Base-by-base conservation (phyloP, 2,797 vertebrate genomes). In the Halcyon badia region DNA sequence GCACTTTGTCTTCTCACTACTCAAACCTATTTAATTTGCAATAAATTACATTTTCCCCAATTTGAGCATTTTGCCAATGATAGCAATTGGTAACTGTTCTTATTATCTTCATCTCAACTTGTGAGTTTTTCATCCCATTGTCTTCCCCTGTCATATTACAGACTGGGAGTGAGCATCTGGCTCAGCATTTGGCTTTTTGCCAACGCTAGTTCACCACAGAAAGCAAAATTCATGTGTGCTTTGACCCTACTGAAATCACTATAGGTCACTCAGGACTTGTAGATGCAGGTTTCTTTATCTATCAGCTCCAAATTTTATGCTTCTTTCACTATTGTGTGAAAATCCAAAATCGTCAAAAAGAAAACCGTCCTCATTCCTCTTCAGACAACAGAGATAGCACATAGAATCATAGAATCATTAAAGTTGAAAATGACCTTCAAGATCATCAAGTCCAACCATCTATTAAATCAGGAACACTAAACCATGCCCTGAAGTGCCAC, bases 221-320 rank as follows among this genome's bases (percentile, higher is more conserved):
- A 58, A 78, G 11, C 4, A 78, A 76, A 86, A 72, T 79, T 79
- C 7, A 0, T 41, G 8, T 9, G 1, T 65, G 1, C 3, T 71
- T 57, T 60, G 33, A 49, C 10, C 6, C 13, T 16, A 42, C 1
- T 37, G n/a, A 91, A 72, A 46, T 61, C 6, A 13, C 44, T 69
- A 82, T 5, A 82, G 11, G n/a, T 20, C 31, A 44, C 24, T 42
- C 46, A 76, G 54, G 89, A 91, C 39, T 79, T 69, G 3, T 33
- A 14, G 19, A 82, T 9, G 3, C 2, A 1, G 5, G 39, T 58
- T 56, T 79, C 68, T 37, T 14, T 5, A 37, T 48, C 48, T 72
- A 25, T 41, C 6, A 4, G 10, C 16, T 26, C 8, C 30, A 66
- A 14, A 33, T 11, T 6, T 70, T 14, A 39, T 4, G 0, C 1